Evolutionary conservation across 2,113 vertebrate species (phyloP).

Genomic region (Hemichromis elongatus): DNA sequence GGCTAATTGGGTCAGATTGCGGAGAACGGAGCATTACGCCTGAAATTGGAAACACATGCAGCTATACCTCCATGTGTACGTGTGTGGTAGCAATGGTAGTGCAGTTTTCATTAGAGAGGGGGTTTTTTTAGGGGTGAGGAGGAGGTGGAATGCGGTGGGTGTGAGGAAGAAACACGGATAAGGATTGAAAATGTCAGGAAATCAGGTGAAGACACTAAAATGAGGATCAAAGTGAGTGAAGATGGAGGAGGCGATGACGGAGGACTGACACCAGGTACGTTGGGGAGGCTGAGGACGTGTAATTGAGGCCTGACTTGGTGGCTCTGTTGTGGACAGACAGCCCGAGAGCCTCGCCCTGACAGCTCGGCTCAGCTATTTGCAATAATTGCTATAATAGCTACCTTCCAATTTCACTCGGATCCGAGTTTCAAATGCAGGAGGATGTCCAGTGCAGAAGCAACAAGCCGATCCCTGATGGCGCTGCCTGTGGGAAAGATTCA

Average conservation of each 20-base stretch:
- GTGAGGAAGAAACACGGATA: neutral
- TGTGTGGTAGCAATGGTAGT: neutral
- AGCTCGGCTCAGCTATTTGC: conserved; percentile 63
- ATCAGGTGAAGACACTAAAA: neutral
- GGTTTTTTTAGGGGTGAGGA: neutral
- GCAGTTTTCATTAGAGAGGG: neutral
- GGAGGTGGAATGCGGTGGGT: neutral
- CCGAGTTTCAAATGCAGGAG: conserved; percentile 6
- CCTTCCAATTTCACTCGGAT: conserved; percentile 58
- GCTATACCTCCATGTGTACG: neutral
- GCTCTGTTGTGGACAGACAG: conserved; percentile 7
- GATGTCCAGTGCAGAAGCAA: conserved; percentile 20
- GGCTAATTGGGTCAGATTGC: conserved; percentile 72
- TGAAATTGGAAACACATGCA: conserved; percentile 75
- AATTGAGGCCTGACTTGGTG: conserved; percentile 11
- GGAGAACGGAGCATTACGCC: conserved; percentile 48
- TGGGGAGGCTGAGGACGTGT: neutral
- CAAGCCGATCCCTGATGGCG: neutral
- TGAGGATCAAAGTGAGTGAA: neutral
- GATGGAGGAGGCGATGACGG: neutral
- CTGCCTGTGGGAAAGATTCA: conserved; percentile 15
- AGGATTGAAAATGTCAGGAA: neutral
- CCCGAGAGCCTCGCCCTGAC: conserved; percentile 37
- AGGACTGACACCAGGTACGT: neutral
- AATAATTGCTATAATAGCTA: conserved; percentile 70